Evolutionary conservation across 2,888 invertebrate species (phyloP).

Genomic region (Pristionchus entomophagus): DNA sequence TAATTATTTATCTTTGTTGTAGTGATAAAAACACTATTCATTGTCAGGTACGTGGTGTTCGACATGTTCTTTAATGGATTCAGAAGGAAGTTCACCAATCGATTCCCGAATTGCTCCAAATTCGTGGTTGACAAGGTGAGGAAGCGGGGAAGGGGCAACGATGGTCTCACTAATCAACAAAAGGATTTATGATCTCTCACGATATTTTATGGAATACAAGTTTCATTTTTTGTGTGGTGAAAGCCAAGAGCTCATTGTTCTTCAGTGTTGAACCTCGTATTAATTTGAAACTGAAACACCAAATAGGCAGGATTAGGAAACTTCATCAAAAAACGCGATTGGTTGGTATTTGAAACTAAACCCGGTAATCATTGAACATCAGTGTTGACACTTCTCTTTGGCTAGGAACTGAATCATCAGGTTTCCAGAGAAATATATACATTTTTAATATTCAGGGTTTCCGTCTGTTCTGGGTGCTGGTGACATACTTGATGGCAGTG

Average conservation of each 20-base stretch:
- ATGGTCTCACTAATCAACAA: not conserved
- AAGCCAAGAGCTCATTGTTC: not conserved
- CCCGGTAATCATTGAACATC: too few relatives aligned
- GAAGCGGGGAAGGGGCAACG: too few relatives aligned
- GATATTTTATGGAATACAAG: not conserved
- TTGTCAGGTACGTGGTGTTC: slow-evolving; percentile 67
- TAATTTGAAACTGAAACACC: too few relatives aligned
- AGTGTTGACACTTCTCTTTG: too few relatives aligned
- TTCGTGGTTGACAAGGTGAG: slow-evolving; percentile 61
- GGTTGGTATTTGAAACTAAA: too few relatives aligned
- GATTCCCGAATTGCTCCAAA: slow-evolving; percentile 72
- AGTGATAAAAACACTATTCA: too few relatives aligned
- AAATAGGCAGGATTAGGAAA: too few relatives aligned
- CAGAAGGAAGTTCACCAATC: slow-evolving; percentile 69
- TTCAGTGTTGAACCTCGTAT: too few relatives aligned
- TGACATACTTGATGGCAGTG: slow-evolving; percentile 83
- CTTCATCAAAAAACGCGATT: too few relatives aligned
- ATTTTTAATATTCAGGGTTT: slow-evolving; percentile 71
- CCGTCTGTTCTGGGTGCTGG: slow-evolving; percentile 75
- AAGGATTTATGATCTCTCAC: not conserved
- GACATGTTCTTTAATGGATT: slow-evolving; percentile 76
- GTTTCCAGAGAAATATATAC: too few relatives aligned
- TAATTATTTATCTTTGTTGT: too few relatives aligned
- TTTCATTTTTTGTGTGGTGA: not conserved
- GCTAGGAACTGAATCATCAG: too few relatives aligned